These are phyloP conservation scores for Stenichneumon culpator DNA, from an alignment of 2,888 invertebrate genomes.

Conservation along the genomic window DNA sequence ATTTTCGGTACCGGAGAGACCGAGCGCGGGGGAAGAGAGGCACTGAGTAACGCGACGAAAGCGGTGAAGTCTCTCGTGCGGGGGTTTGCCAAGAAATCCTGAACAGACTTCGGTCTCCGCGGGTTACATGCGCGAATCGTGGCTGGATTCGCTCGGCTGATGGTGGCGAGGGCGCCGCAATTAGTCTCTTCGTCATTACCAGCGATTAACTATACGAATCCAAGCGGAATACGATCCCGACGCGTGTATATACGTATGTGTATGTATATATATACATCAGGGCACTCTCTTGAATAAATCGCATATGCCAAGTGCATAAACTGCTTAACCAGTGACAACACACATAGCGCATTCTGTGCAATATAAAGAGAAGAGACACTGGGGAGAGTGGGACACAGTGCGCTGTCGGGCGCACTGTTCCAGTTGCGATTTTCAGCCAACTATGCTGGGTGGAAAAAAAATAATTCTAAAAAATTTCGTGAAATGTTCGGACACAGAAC, in stretches of 20 bases:
- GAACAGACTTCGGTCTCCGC: constrained; percentile 12
- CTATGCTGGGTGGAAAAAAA: background rate
- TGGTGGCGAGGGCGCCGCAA: constrained; percentile 64
- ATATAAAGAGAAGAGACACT: too few relatives aligned
- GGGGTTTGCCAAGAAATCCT: constrained; percentile 53
- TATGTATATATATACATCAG: background rate
- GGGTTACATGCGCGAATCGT: constrained; percentile 2
- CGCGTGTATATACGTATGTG: background rate
- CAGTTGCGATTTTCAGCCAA: background rate
- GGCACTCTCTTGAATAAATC: constrained; percentile 11
- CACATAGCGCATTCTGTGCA: background rate
- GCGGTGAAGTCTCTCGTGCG: constrained; percentile 36
- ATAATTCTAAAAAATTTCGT: background rate
- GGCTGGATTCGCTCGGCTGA: constrained; percentile 27
- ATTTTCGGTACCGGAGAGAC: constrained; percentile 35
- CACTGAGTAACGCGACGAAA: constrained; percentile 45
- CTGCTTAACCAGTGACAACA: constrained; percentile 7
- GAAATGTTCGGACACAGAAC: background rate
- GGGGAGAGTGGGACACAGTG: background rate
- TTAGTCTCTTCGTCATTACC: constrained; percentile 77
- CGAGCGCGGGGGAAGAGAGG: background rate
- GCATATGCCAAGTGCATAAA: constrained; percentile 44
- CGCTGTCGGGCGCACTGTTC: background rate
- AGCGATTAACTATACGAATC: constrained; percentile 73
- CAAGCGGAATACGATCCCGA: constrained; percentile 41